Evolutionary conservation across 2,888 invertebrate genomes (phyloP).

Genomic region (Argyra leucocephala): DNA sequence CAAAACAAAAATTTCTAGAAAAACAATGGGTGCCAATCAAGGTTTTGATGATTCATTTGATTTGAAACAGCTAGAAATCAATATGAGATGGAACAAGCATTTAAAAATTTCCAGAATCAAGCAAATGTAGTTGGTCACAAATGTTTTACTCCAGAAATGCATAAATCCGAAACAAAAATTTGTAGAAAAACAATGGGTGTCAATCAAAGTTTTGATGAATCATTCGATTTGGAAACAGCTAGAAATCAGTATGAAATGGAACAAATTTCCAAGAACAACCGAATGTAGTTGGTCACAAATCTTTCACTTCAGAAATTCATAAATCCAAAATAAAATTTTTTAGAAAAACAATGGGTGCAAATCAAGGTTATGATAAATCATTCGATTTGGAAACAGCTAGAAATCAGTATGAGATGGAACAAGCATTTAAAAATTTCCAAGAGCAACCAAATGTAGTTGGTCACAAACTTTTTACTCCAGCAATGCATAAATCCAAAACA

Average conservation of each 20-base stretch:
- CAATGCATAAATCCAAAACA: not conserved
- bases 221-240: conserved; percentile 7
- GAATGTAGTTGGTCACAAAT: not conserved
- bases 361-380: not conserved
- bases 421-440: conserved; percentile 18
- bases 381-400: conserved; percentile 16
- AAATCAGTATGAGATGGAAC: conserved; percentile 12
- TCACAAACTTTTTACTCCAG: conserved; percentile 12
- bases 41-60: too few relatives aligned
- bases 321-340: not conserved
- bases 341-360: conserved; percentile 13
- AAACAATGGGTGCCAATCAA: too few relatives aligned
- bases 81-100: too few relatives aligned
- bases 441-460: conserved; percentile 12
- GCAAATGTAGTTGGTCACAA: too few relatives aligned
- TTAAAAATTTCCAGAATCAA: too few relatives aligned
- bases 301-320: conserved; percentile 12
- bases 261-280: conserved; percentile 17
- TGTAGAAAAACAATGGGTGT: conserved; percentile 19
- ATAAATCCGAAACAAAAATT: too few relatives aligned
- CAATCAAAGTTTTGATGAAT: not conserved
- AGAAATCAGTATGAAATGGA: conserved; percentile 16
- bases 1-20: too few relatives aligned
- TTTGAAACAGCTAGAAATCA: too few relatives aligned
- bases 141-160: too few relatives aligned